Percentiles rank a stretch among this genome's conserved stretches.
Evolutionary conservation across 23 tunicate species (phyloP).

Genomic region (Ascidia mentula): DNA sequence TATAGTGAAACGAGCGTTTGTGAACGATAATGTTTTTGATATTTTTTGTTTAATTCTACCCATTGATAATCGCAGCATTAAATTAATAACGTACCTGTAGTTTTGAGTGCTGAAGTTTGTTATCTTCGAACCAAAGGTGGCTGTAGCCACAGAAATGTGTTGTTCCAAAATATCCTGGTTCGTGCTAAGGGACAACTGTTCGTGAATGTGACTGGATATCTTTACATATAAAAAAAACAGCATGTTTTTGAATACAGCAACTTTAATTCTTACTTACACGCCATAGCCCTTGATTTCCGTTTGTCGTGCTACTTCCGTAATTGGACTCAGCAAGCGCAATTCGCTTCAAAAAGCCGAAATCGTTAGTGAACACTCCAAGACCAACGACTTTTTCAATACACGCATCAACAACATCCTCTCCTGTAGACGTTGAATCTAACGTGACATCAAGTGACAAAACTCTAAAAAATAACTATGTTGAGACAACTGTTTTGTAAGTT

Average conservation of each 20-base stretch:
- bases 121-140: neutral
- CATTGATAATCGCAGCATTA: too few relatives aligned
- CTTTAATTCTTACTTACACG: constrained; percentile 10
- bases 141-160: neutral
- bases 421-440: neutral
- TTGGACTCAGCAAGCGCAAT: constrained; percentile 26
- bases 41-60: too few relatives aligned
- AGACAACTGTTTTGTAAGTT: too few relatives aligned
- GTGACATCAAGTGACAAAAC: neutral
- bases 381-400: constrained; percentile 9
- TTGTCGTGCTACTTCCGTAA: constrained; percentile 22
- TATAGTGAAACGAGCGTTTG: neutral
- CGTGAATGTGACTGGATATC: neutral
- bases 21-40: too few relatives aligned
- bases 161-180: neutral
- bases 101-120: neutral
- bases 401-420: constrained; percentile 8
- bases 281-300: constrained; percentile 22
- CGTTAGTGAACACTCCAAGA: constrained; percentile 9
- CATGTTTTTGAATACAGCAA: neutral
- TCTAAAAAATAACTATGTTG: neutral
- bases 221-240: neutral
- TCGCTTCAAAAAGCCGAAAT: constrained; percentile 14
- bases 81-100: neutral
- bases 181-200: neutral